Evolutionary conservation across 2,888 invertebrate genomes (phyloP).

Genomic region (Eudemis profundana): DNA sequence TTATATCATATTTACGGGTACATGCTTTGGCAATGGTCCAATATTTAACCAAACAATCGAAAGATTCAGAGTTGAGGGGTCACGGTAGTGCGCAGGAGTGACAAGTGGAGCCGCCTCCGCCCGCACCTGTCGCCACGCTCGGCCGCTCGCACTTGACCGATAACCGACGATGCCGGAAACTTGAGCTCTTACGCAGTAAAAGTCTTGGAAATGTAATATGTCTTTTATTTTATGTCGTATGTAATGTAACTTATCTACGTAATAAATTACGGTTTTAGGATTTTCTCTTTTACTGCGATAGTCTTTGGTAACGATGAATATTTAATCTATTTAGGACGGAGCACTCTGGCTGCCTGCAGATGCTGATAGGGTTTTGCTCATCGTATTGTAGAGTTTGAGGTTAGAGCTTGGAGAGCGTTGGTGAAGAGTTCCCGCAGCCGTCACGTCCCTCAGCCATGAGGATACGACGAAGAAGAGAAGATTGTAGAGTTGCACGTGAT

Average conservation of each 20-base stretch:
- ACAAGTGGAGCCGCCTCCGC: constrained; percentile 21
- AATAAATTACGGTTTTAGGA: not conserved
- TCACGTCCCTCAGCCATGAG: too few species aligned
- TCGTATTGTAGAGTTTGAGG: too few species aligned
- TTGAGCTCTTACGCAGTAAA: not conserved
- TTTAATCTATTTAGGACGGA: not conserved
- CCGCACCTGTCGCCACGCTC: constrained; percentile 56
- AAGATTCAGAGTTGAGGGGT: not conserved
- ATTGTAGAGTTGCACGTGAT: too few species aligned
- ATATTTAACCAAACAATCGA: not conserved
- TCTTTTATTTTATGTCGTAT: not conserved
- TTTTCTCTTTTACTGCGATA: not conserved
- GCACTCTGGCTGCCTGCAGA: too few species aligned
- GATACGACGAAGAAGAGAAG: too few species aligned
- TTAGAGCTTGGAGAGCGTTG: too few species aligned
- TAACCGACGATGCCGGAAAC: constrained; percentile 34
- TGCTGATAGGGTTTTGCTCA: too few species aligned
- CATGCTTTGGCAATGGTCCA: too few species aligned
- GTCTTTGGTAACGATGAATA: not conserved
- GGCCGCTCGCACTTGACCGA: constrained; percentile 48
- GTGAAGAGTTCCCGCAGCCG: too few species aligned
- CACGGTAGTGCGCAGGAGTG: not conserved
- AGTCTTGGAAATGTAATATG: not conserved
- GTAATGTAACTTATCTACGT: not conserved
- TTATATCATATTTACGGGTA: too few species aligned